phyloP scores from a whole-genome alignment of 2,113 vertebrate species.

The Malurus melanocephalus region DNA sequence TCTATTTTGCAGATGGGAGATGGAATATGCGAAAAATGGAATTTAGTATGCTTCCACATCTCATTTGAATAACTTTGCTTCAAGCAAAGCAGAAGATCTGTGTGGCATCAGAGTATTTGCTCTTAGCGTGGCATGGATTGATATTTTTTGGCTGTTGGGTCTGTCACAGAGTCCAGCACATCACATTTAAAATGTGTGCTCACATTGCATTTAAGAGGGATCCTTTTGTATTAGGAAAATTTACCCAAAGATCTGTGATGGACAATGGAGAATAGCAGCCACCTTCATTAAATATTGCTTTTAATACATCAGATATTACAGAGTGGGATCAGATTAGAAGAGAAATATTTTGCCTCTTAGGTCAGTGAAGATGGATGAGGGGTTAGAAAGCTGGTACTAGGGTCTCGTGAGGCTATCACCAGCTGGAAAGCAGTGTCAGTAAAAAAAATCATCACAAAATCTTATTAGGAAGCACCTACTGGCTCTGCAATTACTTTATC shows the following conservation, averaged over 20 bases:
- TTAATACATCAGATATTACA: not conserved
- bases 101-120: not conserved
- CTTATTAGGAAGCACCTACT: not conserved
- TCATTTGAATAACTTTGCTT: not conserved
- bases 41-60: not conserved
- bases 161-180: not conserved
- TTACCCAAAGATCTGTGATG: not conserved
- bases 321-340: not conserved
- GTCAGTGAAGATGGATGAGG: not conserved
- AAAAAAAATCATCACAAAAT: not conserved
- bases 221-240: not conserved
- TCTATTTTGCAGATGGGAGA: not conserved
- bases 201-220: not conserved
- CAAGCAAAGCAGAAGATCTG: not conserved
- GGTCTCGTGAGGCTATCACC: not conserved
- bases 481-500: not conserved
- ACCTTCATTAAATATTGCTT: not conserved
- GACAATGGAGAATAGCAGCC: not conserved
- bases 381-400: not conserved
- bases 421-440: not conserved
- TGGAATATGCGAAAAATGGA: not conserved
- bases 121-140: not conserved
- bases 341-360: not conserved
- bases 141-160: not conserved
- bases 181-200: not conserved